phyloP scores from a whole-genome alignment of 2,113 vertebrate species.

The Rhombomys opimus region DNA sequence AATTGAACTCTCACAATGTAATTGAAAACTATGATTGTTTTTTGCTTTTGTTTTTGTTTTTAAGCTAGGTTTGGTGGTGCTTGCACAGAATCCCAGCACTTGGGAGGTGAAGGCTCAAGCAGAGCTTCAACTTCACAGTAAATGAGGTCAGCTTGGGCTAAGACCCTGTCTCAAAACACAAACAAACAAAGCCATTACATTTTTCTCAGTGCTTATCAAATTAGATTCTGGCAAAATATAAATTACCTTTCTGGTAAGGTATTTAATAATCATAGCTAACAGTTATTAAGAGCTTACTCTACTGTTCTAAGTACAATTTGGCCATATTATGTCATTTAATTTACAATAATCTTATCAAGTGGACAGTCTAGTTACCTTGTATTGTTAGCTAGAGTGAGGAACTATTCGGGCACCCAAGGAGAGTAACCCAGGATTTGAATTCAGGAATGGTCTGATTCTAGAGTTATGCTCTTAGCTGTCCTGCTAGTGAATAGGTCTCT shows the following conservation, averaged over 20 bases:
- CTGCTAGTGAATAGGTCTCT: neutral
- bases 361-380: neutral
- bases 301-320: neutral
- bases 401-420: neutral
- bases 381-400: neutral
- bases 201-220: neutral
- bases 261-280: neutral
- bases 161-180: neutral
- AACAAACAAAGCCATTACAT: neutral
- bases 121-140: neutral
- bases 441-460: neutral
- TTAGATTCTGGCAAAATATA: neutral
- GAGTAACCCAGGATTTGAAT: neutral
- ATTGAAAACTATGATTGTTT: neutral
- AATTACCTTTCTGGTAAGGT: neutral
- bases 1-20: neutral
- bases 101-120: neutral
- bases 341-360: neutral
- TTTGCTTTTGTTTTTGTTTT: neutral
- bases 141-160: neutral
- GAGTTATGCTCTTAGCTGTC: neutral
- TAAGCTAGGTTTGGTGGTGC: neutral
- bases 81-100: neutral
- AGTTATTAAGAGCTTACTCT: neutral
- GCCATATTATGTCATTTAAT: slow-evolving; percentile 1